phyloP scores from a whole-genome alignment of 2,797 vertebrate genomes.

The Micrastur ruficollis region DNA sequence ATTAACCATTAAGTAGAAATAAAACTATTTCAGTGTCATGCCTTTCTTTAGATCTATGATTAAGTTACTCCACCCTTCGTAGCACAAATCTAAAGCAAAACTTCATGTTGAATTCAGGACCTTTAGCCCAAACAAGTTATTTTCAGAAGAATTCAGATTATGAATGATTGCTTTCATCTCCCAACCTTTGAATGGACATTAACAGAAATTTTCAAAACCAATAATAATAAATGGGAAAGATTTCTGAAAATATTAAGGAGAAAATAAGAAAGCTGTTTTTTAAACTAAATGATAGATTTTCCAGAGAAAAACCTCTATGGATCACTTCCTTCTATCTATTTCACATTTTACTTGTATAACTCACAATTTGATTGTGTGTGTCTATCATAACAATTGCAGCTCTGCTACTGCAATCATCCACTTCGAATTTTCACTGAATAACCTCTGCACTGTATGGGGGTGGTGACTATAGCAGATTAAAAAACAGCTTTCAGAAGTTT shows the following conservation, averaged over 20 bases:
- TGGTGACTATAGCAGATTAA: background rate
- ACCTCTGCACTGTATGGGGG: slow-evolving; percentile 9
- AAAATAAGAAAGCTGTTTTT: background rate
- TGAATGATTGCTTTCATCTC: background rate
- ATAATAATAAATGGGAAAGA: rapidly evolving
- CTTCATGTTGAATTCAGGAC: background rate
- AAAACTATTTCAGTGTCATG: background rate
- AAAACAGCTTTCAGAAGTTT: slow-evolving; percentile 19
- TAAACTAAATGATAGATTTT: background rate
- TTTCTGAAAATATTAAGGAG: background rate
- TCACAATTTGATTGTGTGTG: background rate
- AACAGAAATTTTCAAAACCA: background rate
- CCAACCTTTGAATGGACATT: background rate
- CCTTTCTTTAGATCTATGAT: background rate
- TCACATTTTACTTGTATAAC: background rate
- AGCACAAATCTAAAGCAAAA: background rate
- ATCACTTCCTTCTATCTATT: background rate
- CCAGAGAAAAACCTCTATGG: background rate
- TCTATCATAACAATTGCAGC: background rate
- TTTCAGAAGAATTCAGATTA: background rate
- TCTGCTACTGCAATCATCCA: background rate
- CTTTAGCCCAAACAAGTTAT: background rate
- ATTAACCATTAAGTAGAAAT: background rate
- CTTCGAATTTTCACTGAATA: background rate
- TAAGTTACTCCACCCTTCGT: background rate